Evolutionary conservation across 2,113 vertebrate species (phyloP).

Genomic region (Oceanites oceanicus): DNA sequence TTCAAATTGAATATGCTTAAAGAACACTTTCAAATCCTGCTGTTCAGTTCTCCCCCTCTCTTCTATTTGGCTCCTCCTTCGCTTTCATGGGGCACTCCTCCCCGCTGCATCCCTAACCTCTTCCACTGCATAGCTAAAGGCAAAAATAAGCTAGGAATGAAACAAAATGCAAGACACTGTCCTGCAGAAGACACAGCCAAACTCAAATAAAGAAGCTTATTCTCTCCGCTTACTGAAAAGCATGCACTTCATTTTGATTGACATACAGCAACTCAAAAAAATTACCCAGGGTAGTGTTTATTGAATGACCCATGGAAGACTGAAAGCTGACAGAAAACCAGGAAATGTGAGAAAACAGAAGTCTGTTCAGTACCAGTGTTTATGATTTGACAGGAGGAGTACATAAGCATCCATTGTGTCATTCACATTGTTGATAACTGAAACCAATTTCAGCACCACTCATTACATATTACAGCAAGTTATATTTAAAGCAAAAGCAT

Average conservation of each 20-base stretch:
- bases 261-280: conserved; percentile 60
- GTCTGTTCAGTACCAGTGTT: conserved; percentile 15
- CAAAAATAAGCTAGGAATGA: conserved; percentile 3
- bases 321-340: conserved; percentile 56
- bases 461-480: not conserved
- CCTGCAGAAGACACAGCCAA: not conserved
- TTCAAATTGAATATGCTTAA: not conserved
- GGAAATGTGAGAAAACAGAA: conserved; percentile 67
- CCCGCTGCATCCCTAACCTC: not conserved
- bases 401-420: conserved; percentile 27
- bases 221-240: conserved; percentile 35
- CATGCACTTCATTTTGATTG: conserved; percentile 62
- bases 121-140: conserved; percentile 17
- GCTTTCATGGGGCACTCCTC: not conserved
- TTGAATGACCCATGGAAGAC: conserved; percentile 66
- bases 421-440: conserved; percentile 20
- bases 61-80: not conserved
- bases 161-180: not conserved
- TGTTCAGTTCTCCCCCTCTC: not conserved
- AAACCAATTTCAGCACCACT: conserved; percentile 1
- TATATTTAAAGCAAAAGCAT: not conserved
- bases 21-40: not conserved
- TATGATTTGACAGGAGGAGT: conserved; percentile 38
- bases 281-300: conserved; percentile 47
- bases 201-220: conserved; percentile 53